phyloP scores from a whole-genome alignment of 2,113 vertebrate genomes.

The Copsychus sechellarum region DNA sequence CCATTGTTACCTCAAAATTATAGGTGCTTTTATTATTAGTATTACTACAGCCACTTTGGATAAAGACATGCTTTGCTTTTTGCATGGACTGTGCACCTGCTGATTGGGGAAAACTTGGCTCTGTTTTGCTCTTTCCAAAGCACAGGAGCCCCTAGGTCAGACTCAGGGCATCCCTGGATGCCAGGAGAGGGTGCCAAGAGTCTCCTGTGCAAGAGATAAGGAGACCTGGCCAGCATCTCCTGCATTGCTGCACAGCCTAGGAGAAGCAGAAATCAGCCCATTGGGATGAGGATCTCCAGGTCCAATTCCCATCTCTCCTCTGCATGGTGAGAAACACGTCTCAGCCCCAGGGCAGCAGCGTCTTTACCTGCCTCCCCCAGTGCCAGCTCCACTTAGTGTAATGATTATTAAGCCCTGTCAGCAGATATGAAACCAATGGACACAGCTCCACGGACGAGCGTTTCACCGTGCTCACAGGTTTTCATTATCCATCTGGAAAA shows the following conservation, averaged over 20 bases:
- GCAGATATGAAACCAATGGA: neutral
- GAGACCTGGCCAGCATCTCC: neutral
- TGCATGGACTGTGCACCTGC: rapidly evolving
- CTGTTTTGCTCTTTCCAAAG: neutral
- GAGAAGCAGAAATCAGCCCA: neutral
- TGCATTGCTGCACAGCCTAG: rapidly evolving
- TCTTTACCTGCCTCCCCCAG: neutral
- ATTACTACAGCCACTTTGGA: neutral
- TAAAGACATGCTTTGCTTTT: neutral
- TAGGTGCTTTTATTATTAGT: too few relatives aligned
- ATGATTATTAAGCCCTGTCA: conserved; percentile 21
- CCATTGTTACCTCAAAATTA: neutral
- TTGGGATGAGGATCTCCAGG: neutral
- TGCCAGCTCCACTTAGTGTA: neutral
- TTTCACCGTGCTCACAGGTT: neutral
- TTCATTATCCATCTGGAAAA: conserved; percentile 39
- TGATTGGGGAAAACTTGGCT: neutral
- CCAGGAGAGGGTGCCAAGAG: neutral
- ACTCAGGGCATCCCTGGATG: neutral
- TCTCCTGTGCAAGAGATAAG: neutral
- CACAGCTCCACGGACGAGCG: neutral
- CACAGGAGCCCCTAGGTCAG: rapidly evolving
- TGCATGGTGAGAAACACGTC: rapidly evolving
- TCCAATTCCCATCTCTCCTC: rapidly evolving
- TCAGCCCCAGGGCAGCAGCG: neutral